Evolutionary conservation across 2,113 vertebrate genomes (phyloP), one percentile per base, ranked within the genome.

Genomic region (Ciconia boyciana): DNA sequence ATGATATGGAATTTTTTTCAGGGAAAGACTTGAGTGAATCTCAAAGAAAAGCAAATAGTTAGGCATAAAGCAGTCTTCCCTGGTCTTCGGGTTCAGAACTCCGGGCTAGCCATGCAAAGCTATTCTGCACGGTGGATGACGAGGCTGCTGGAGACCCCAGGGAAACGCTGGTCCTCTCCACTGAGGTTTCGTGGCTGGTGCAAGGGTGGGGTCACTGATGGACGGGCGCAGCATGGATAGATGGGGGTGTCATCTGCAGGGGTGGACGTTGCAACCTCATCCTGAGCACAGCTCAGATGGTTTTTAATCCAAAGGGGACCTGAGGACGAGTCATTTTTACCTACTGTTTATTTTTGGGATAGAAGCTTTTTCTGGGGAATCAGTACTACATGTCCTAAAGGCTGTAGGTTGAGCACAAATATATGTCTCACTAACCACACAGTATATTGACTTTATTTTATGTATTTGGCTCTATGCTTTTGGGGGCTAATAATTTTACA

Each of bases 61-160:
- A 34, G 34, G 29, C 29, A 41, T 18, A 41, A 41, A 39, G 36
- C 48, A 57, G 17, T 7, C 29, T 31, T 34, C 29, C n/a, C 46
- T 19, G 52, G 8, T 39, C 43, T 19, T 20, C 20, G 58, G 62
- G 29, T 11, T 44, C 34, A 16, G 60, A 13, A 44, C 41, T 34
- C 64, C n/a, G 28, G 19, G 2, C 29, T 5, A 22, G 28, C 41
- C 29, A 1, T 8, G 6, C 5, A 39, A 16, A 77, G n/a, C 19
- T 25, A 0, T 41, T 18, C 41, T 10, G 10, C 43, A 4, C 2
- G 1, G 26, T 13, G 61, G 52, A 3, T 41, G 43, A 4, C 1
- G 7, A 49, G 55, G 55, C 64, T 36, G 43, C 12, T 6, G 44
- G 39, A 48, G 39, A n/a, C 13, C 39, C 52, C 58, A 5, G 15